Evolutionary conservation across 1,140 invertebrate species (phyloP).

Genomic region (Campoletis sonorensis): DNA sequence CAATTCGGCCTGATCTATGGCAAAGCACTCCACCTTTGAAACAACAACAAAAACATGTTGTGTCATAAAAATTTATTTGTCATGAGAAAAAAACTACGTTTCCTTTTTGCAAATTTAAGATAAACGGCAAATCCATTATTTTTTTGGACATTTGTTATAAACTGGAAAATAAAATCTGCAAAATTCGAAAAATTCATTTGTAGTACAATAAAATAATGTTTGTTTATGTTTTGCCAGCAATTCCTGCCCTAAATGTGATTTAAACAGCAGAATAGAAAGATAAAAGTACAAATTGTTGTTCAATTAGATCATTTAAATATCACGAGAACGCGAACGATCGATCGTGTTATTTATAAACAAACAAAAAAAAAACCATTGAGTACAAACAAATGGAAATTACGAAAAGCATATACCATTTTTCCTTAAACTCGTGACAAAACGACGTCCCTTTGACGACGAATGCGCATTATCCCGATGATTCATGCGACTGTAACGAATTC

Average conservation of each 20-base stretch:
- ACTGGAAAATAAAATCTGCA: no score
- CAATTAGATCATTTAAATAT: no score
- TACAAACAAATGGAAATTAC: neutral
- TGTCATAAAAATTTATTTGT: neutral
- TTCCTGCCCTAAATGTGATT: no score
- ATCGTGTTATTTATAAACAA: neutral
- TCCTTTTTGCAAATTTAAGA: no score
- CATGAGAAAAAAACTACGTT: neutral
- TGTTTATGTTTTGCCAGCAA: no score
- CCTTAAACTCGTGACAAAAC: slow-evolving; percentile 18
- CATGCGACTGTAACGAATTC: neutral
- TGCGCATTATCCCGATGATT: neutral
- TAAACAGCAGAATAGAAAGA: no score
- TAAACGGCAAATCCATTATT: no score
- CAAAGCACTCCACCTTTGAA: slow-evolving; percentile 83
- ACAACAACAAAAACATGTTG: neutral
- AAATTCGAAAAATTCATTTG: no score
- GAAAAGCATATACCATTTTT: slow-evolving; percentile 14
- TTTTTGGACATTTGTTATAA: no score
- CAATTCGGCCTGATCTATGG: slow-evolving; percentile 81
- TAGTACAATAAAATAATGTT: no score
- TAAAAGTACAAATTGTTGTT: no score
- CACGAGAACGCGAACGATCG: neutral
- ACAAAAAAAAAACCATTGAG: neutral
- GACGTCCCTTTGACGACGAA: slow-evolving; percentile 12